Percentiles rank a stretch among this genome's conserved stretches.
Conservation (phyloP, 2,113 vertebrate species). For the Malurus melanocephalus region DNA sequence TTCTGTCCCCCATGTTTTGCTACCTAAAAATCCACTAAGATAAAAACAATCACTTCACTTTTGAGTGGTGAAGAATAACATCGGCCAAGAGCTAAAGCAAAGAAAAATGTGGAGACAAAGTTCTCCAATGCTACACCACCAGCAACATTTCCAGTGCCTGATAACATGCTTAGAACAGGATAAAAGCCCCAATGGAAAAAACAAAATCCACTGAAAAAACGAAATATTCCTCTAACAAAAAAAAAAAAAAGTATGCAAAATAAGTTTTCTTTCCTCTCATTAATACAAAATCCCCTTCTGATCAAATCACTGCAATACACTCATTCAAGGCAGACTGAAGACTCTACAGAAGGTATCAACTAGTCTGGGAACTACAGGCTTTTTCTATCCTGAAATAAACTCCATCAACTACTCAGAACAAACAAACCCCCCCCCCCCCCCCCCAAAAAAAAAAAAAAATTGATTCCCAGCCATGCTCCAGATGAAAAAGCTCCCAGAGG, state of each 20-base stretch:
- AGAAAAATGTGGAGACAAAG: background rate
- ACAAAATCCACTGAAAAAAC: background rate
- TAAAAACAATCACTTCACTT: background rate
- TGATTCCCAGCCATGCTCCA: background rate
- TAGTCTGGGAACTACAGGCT: background rate
- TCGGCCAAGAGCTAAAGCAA: background rate
- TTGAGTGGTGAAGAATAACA: background rate
- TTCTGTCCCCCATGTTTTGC: background rate
- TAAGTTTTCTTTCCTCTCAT: background rate
- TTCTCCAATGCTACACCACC: background rate
- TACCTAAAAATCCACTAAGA: background rate
- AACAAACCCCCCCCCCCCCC: rapidly evolving
- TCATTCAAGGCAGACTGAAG: background rate
- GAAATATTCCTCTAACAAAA: background rate
- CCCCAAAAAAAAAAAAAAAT: background rate
- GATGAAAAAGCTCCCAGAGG: background rate
- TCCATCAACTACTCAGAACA: background rate
- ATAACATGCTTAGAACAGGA: background rate
- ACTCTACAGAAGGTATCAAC: background rate
- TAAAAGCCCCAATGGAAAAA: background rate
- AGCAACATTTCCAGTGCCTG: background rate
- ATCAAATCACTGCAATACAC: background rate
- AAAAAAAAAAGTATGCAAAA: background rate
- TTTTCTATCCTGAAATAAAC: background rate
- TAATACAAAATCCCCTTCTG: background rate